These are phyloP conservation scores for Odontomachus brunneus DNA, from an alignment of 1,140 invertebrate species.

Conservation along the genomic window DNA sequence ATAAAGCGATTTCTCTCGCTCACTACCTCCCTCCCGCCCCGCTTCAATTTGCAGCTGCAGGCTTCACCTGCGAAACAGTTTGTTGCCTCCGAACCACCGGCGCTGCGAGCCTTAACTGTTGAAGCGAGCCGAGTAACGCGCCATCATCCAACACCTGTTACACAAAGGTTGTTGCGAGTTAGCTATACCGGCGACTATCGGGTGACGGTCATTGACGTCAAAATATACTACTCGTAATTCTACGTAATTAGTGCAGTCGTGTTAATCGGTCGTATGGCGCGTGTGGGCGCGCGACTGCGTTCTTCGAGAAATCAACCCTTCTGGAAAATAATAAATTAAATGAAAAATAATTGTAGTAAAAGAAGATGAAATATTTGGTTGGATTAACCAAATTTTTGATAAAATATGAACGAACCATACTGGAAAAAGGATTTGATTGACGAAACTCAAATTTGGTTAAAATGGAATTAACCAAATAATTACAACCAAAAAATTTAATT, in stretches of 20 bases:
- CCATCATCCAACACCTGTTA: constrained; percentile 75
- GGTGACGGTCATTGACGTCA: constrained; percentile 48
- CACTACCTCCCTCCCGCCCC: neutral
- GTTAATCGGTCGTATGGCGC: constrained; percentile 1
- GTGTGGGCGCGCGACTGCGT: too few species aligned
- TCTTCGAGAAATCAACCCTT: too few species aligned
- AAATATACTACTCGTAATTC: constrained; percentile 28
- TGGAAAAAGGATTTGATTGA: too few species aligned
- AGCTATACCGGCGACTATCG: constrained; percentile 46
- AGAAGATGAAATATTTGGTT: too few species aligned
- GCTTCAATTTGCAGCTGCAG: constrained; percentile 67
- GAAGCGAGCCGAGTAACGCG: constrained; percentile 64
- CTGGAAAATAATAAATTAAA: too few species aligned
- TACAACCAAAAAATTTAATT: too few species aligned
- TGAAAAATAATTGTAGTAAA: too few species aligned
- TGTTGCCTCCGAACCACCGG: constrained; percentile 64
- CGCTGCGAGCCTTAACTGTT: constrained; percentile 69
- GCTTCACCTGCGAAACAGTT: constrained; percentile 75
- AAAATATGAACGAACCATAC: too few species aligned
- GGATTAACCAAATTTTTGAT: too few species aligned
- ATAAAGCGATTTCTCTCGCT: constrained; percentile 71
- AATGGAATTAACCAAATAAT: too few species aligned
- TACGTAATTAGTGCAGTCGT: constrained; percentile 14
- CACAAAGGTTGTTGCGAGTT: constrained; percentile 56
- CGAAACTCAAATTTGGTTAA: too few species aligned